A percentile compares a stretch with the other conserved stretches of the same genome.
Conservation (phyloP, 1,140 invertebrate species). For the Branchinecta lynchi region DNA sequence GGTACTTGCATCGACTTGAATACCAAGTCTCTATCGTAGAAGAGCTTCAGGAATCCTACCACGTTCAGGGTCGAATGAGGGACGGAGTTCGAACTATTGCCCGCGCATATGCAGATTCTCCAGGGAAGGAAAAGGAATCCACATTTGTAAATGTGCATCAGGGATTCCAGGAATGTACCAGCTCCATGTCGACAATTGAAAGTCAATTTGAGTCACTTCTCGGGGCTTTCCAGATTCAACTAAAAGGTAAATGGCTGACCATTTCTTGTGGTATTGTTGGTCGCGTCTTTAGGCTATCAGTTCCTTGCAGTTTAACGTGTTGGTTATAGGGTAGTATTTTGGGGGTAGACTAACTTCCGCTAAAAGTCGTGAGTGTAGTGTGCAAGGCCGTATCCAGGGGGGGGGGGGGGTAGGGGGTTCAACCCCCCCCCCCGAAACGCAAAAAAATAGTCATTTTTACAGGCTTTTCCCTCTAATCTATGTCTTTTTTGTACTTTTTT, state of each 20-base stretch:
- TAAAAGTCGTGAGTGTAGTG: too few relatives aligned
- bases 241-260: constrained; percentile 34
- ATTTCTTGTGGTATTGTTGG: not conserved
- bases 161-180: constrained; percentile 38
- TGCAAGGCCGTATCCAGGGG: too few relatives aligned
- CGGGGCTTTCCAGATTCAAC: constrained; percentile 38
- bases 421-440: too few relatives aligned
- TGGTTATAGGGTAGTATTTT: too few relatives aligned
- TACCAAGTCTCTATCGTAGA: constrained; percentile 38
- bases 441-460: too few relatives aligned
- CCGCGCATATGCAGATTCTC: constrained; percentile 35
- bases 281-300: too few relatives aligned
- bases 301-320: too few relatives aligned
- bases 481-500: too few relatives aligned
- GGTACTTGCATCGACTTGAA: constrained; percentile 38
- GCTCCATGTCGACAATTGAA: constrained; percentile 39
- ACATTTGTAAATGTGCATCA: constrained; percentile 38
- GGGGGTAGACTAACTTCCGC: too few relatives aligned
- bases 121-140: constrained; percentile 33
- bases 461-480: too few relatives aligned
- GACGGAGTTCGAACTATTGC: constrained; percentile 39
- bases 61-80: constrained; percentile 35
- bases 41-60: constrained; percentile 38
- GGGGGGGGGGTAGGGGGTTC: too few relatives aligned
- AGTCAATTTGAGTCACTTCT: constrained; percentile 38